Percentiles rank a stretch among this genome's conserved stretches.
These are phyloP conservation scores for Drosophila fuyamai DNA, from an alignment of 1,140 invertebrate species.

Conservation along the genomic window DNA sequence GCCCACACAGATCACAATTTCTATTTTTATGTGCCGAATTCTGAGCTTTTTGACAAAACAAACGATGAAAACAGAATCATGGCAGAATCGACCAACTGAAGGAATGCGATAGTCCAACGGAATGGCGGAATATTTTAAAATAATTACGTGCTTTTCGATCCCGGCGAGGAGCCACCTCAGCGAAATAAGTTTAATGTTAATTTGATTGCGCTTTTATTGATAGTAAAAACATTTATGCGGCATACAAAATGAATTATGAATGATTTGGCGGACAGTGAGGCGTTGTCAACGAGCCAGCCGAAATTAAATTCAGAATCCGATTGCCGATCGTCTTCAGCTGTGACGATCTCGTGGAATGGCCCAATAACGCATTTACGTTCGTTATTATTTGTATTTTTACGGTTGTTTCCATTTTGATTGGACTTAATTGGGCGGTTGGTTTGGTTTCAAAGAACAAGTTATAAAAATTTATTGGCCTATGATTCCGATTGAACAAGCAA, in stretches of 20 bases:
- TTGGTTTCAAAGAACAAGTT: conserved; percentile 19
- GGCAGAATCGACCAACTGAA: conserved; percentile 10
- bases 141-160: conserved; percentile 48
- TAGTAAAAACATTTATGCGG: conserved; percentile 77
- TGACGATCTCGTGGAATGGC: conserved; percentile 30
- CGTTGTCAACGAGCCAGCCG: conserved; percentile 22
- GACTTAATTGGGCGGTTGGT: conserved; percentile 37
- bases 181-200: conserved; percentile 80
- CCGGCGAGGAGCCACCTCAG: conserved; percentile 16
- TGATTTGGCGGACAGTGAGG: conserved; percentile 58
- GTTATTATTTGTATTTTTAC: conserved; percentile 48
- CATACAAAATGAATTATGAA: conserved; percentile 83
- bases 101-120: conserved; percentile 46
- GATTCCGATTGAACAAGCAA: conserved; percentile 17
- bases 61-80: conserved; percentile 34
- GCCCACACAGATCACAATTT: conserved; percentile 52
- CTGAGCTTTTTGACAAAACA: conserved; percentile 28
- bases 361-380: conserved; percentile 47
- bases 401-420: conserved; percentile 44
- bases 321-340: conserved; percentile 12
- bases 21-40: conserved; percentile 35
- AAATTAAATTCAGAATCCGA: conserved; percentile 35
- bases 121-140: conserved; percentile 64
- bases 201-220: conserved; percentile 84
- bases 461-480: conserved; percentile 25